These are phyloP conservation scores for Neotoxoptera formosana DNA, from an alignment of 1,140 invertebrate species.

Conservation along the genomic window DNA sequence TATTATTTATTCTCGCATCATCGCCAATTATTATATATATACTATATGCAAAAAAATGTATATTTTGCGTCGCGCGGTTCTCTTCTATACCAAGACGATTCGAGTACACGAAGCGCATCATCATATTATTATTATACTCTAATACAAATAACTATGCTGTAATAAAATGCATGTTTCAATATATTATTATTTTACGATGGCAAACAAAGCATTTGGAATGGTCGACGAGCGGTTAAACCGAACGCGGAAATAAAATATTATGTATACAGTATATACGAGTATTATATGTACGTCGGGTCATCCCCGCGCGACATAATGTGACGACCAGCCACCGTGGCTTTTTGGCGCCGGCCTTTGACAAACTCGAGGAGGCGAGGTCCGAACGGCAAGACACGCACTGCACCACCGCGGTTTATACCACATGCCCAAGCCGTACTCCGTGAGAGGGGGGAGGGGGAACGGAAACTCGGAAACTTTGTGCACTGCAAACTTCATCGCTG, in stretches of 20 bases:
- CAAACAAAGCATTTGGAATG: neutral
- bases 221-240: neutral
- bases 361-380: neutral
- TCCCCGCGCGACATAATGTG: neutral
- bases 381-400: neutral
- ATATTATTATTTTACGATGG: neutral
- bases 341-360: neutral
- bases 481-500: neutral
- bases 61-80: neutral
- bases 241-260: neutral
- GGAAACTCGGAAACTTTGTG: neutral
- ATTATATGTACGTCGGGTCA: neutral
- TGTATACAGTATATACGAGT: too few species aligned
- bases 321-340: neutral
- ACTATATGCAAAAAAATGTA: too few species aligned
- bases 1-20: neutral
- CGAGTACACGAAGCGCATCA: neutral
- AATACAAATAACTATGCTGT: neutral
- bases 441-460: rapidly evolving
- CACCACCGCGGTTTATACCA: neutral
- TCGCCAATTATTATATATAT: neutral
- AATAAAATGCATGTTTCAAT: neutral
- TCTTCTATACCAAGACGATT: neutral
- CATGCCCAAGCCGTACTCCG: neutral
- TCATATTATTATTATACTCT: neutral